phyloP scores from a whole-genome alignment of 2,888 invertebrate species.

The Pyrgus malvae region DNA sequence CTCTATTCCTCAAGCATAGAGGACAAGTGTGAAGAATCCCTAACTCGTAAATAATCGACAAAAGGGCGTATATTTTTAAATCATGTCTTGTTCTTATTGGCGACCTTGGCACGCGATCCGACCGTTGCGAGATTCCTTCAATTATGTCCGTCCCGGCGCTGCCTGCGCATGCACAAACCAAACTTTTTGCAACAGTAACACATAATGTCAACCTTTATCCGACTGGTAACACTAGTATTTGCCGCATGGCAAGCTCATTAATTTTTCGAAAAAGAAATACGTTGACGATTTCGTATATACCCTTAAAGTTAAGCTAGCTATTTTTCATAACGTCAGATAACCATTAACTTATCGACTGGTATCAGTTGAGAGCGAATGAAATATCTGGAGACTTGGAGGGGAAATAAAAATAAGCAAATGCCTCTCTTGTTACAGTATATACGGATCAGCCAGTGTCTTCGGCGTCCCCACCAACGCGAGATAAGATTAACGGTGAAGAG shows the following conservation, averaged over 20 bases:
- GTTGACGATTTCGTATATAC: slow-evolving; percentile 18
- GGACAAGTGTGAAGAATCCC: slow-evolving; percentile 11
- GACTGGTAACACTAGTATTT: slow-evolving; percentile 27
- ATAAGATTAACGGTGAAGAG: slow-evolving; percentile 89
- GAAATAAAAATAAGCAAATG: not conserved
- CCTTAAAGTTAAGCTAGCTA: slow-evolving; percentile 6
- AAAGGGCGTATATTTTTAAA: slow-evolving; percentile 44
- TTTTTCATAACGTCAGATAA: slow-evolving; percentile 18
- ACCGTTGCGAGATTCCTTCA: slow-evolving; percentile 45
- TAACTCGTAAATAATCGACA: slow-evolving; percentile 47
- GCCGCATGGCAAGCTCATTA: slow-evolving; percentile 15
- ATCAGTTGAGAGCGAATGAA: not conserved
- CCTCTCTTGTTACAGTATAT: slow-evolving; percentile 68
- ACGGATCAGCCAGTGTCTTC: slow-evolving; percentile 87
- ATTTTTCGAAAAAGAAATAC: slow-evolving; percentile 17
- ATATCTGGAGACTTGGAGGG: no score
- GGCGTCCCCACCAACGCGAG: slow-evolving; percentile 90
- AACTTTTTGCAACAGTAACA: slow-evolving; percentile 16
- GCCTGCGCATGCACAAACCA: slow-evolving; percentile 8
- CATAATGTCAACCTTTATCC: slow-evolving; percentile 32
- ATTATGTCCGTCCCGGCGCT: slow-evolving; percentile 38
- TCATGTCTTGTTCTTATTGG: slow-evolving; percentile 42
- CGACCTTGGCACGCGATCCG: slow-evolving; percentile 61
- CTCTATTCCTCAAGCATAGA: no score
- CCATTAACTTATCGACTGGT: slow-evolving; percentile 19